Evolutionary conservation across 2,797 vertebrate genomes (phyloP), one percentile per base, ranked within the genome.

Genomic region (Crax fasciolata): DNA sequence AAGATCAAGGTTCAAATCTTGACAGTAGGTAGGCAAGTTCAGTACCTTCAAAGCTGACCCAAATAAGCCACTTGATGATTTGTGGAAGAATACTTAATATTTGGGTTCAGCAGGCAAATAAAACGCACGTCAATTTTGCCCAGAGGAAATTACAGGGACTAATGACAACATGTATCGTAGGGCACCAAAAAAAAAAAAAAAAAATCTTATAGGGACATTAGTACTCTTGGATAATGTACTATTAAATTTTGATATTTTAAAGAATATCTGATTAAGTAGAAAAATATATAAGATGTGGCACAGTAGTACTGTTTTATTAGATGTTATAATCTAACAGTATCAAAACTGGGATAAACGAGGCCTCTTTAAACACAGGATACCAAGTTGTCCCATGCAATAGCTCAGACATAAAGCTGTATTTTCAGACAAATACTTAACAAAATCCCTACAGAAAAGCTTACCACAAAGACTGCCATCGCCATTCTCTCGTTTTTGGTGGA

Each of bases 401-500:
- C 66, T 84, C 46, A 52, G 44, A 20, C 49, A 89, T 38, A 85
- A 91, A 43, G 65, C 25, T 65, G 8, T 18, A 46, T 30, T 82
- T 73, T 79, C 38, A 67, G 44, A 0, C 5, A 38, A 39, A 46
- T 9, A 23, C 54, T 57, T 79, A 27, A 61, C n/a, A 78, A 82
- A 93, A 59, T 10, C 27, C 52, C 61, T 8, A 13, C 2, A 1
- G 44, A 84, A 62, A 71, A 51, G 97, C 98, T 95, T 96, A 98
- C 98, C 98, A 93, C 98, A 98, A 67, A 98, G 96, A 76, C 94
- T 94, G 94, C 97, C 95, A 71, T 99, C 98, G 51, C 97, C 98
- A 10, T 85, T 94, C 46, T 97, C 98, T 43, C 97, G 96, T 94
- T 98, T 99, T 89, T 97, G 95, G 83, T 98, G 96, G 65, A 97